These are phyloP conservation scores for Meandrina meandrites DNA, from an alignment of 92 coral and sea anemone species.

Conservation along the genomic window DNA sequence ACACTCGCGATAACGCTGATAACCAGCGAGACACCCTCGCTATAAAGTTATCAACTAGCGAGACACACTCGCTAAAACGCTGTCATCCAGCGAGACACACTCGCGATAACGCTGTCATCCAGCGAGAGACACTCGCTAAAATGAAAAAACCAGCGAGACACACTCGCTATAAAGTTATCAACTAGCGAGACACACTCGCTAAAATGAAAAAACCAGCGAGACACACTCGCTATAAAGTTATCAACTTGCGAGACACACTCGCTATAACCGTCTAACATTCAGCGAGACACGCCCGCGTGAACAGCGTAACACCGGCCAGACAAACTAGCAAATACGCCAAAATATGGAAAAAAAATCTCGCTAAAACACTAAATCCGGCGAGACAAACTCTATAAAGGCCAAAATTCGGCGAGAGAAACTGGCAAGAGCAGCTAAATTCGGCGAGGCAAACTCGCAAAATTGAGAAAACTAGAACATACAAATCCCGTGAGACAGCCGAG, in stretches of 20 bases:
- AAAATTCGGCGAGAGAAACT: too few species aligned
- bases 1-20: not conserved
- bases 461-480: not conserved
- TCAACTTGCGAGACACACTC: not conserved
- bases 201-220: too few species aligned
- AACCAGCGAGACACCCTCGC: slow-evolving; percentile 2
- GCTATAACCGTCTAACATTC: not conserved
- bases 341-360: too few species aligned
- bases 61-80: not conserved
- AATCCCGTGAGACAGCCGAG: too few species aligned
- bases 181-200: not conserved
- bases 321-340: too few species aligned
- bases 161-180: not conserved
- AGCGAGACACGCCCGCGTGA: not conserved
- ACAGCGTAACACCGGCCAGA: not conserved
- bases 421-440: slow-evolving; percentile 3
- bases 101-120: not conserved
- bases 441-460: too few species aligned
- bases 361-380: too few species aligned
- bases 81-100: not conserved
- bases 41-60: not conserved
- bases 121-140: too few species aligned
- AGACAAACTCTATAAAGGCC: too few species aligned
- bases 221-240: not conserved
- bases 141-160: not conserved